phyloP scores from a whole-genome alignment of 2,797 vertebrate species.

The Balearica regulorum region DNA sequence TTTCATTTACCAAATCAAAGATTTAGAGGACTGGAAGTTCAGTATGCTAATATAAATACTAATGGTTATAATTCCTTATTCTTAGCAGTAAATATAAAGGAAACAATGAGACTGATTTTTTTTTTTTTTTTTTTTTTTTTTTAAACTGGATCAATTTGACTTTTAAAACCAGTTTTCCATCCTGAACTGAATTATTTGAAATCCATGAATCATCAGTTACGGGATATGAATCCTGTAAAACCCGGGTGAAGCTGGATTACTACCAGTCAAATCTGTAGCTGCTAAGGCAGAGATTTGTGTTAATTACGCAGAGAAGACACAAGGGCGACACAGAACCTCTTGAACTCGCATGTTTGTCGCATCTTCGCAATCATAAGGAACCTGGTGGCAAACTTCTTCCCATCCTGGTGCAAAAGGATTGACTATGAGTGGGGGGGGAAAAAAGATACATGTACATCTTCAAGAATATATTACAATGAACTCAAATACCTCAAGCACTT shows the following conservation, averaged over 20 bases:
- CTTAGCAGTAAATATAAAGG: background rate
- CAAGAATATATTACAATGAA: background rate
- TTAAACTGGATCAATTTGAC: background rate
- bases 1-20: background rate
- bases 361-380: conserved; percentile 59
- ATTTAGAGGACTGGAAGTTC: background rate
- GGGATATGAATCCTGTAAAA: background rate
- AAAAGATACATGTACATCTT: background rate
- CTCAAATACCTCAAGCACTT: background rate
- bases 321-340: conserved; percentile 59
- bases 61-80: background rate
- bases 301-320: background rate
- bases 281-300: background rate
- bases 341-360: conserved; percentile 52
- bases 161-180: background rate
- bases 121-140: background rate
- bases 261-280: background rate
- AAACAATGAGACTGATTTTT: background rate
- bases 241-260: background rate
- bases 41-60: background rate
- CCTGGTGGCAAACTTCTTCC: conserved; percentile 46
- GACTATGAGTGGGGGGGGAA: conserved; percentile 40
- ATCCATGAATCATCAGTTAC: background rate
- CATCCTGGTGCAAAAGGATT: conserved; percentile 66
- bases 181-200: background rate